A percentile compares a stretch with the other conserved stretches of the same genome.
phyloP scores from a whole-genome alignment of 2,113 vertebrate species.

The Pseudorectes ferrugineus region DNA sequence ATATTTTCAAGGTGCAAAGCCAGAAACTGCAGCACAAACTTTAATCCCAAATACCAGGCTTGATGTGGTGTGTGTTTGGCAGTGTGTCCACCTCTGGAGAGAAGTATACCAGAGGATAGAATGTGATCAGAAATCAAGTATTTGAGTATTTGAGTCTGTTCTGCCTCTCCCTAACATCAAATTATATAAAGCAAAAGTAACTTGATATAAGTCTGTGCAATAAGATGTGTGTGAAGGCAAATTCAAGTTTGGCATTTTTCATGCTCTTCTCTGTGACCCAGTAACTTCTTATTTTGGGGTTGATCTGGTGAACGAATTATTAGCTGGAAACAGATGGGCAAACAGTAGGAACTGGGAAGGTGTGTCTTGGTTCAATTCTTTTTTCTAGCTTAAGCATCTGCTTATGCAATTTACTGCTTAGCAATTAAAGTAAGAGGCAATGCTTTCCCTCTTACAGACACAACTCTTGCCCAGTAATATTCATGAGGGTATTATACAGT shows the following conservation, averaged over 20 bases:
- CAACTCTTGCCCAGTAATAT: background rate
- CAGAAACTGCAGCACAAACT: background rate
- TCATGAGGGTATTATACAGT: background rate
- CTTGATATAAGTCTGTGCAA: background rate
- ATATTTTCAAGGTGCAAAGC: background rate
- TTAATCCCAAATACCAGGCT: background rate
- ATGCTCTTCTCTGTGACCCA: background rate
- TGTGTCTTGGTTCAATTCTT: background rate
- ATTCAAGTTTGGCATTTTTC: background rate
- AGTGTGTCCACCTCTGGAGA: rapidly evolving
- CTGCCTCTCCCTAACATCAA: background rate
- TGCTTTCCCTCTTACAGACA: background rate
- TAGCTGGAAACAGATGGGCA: background rate
- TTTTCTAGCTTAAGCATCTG: background rate
- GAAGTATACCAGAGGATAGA: background rate
- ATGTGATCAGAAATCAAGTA: background rate
- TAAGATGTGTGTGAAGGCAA: background rate
- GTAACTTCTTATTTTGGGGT: background rate
- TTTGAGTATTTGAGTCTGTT: background rate
- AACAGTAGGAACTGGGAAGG: background rate
- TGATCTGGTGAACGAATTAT: background rate
- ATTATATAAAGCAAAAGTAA: background rate
- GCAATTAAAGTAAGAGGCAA: background rate
- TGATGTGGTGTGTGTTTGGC: no score
- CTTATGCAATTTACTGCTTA: background rate